Evolutionary conservation across 2,797 vertebrate genomes (phyloP), one percentile per base, ranked within the genome.

Genomic region (Hydrolagus colliei): DNA sequence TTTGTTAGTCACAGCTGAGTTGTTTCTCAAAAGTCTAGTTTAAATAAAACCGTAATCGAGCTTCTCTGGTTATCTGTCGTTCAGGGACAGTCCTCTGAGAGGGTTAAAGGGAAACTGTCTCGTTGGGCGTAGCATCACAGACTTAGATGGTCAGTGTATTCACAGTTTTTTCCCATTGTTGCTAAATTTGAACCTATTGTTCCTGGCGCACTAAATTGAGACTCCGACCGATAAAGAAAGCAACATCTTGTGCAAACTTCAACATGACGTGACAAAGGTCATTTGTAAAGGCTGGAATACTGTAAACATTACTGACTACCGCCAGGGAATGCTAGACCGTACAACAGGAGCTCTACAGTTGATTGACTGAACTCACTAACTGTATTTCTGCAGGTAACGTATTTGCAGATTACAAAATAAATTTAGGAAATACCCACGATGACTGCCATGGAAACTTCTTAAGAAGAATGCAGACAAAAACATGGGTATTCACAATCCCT

Each of bases 181-280:
- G 91, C 94, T 95, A 95, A 93, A 94, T 93, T 93, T 94, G 90
- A 92, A 91, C 92, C 93, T 87, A 95, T 95, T 95, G 94, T 95
- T 94, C 90, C 87, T 88, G 90, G 89, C 87, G 86, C 89, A 89
- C 91, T 93, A 93, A 93, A 92, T 90, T 79, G 92, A 95, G 95
- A 94, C 71, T 2, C 1, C 86, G 87, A 94, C 95, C 95, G 95
- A 91, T 12, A 86, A 95, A 91, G 90, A 94, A 95, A 96, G 95
- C 93, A 96, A 94, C 94, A 93, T 91, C 91, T 92, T 95, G 93
- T 95, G 91, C 93, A 92, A 92, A 93, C 92, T 93, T 90, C 92
- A 88, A 78, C 90, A 87, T 86, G 89, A 68, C 93, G 89, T 92
- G 93, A 92, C 93, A 94, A 86, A 86, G 91, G 88, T 92, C 92